A percentile compares a stretch with the other conserved stretches of the same genome.
These are phyloP conservation scores for Falco biarmicus DNA, from an alignment of 2,797 vertebrate genomes.

Conservation along the genomic window DNA sequence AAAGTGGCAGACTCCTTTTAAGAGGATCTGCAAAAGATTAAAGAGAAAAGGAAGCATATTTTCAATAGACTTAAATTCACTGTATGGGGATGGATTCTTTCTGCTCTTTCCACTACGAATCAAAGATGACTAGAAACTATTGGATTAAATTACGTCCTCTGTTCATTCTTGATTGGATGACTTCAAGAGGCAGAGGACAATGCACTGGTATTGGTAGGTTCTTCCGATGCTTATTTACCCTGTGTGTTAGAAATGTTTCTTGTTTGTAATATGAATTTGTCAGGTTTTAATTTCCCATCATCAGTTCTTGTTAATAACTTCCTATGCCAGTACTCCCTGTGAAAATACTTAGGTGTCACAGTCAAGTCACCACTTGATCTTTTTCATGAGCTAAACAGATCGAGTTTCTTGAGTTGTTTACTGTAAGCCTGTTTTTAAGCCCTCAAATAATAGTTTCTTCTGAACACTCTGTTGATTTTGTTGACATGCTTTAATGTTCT, in stretches of 20 bases:
- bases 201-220: neutral
- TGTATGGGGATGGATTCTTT: neutral
- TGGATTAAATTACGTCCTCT: neutral
- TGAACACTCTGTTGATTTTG: neutral
- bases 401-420: neutral
- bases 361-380: neutral
- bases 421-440: neutral
- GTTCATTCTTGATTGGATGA: neutral
- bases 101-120: neutral
- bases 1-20: conserved; percentile 39
- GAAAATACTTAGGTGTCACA: neutral
- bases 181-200: neutral
- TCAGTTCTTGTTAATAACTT: neutral
- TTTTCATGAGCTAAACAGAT: neutral
- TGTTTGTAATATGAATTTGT: neutral
- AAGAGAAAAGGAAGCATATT: conserved; percentile 22
- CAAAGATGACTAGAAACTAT: neutral
- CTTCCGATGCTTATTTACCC: neutral
- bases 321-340: neutral
- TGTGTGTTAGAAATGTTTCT: neutral
- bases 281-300: neutral
- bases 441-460: neutral
- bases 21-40: conserved; percentile 63
- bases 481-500: conserved; percentile 42
- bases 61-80: conserved; percentile 29